Base-by-base conservation (phyloP, 2,797 vertebrate genomes). In the Pantherophis alleghaniensis region DNA sequence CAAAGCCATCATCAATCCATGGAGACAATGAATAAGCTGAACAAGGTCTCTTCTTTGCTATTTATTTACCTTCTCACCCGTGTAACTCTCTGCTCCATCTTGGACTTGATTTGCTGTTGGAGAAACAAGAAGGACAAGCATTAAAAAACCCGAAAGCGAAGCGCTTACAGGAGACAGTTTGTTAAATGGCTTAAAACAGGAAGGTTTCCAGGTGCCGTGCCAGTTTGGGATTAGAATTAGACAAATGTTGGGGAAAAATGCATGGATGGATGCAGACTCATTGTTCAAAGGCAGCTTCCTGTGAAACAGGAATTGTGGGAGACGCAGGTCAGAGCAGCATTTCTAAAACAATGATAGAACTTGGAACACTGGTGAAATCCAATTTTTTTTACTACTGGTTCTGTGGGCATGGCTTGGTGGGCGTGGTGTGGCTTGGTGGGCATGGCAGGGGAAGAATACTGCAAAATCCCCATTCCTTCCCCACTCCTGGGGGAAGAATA, bases 61-160 rank as follows among this genome's bases (percentile, higher is more conserved):
- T 69, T 96, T 96, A 97, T 79, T 96, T 96, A 97, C 97, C 97
- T 97, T 96, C 96, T 96, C 88, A 83, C 92, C 88, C 94, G 94
- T 2, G 91, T 89, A 0, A 28, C 93, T 32, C 95, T 97, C 20
- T 95, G 90, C 28, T 94, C 92, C 87, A 88, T 61, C 18, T 61
- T 93, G 79, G 90, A 37, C 86, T 86, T 91, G 86, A 93, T 87
- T 94, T 95, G 97, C 95, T 96, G 95, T 1, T 57, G 95, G 95
- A 96, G 26, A 12, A 93, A 0, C 90, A 74, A 69, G 60, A 18
- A 74, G 9, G 0, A 0, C 61, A 88, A 69, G 55, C 66, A 57
- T 4, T 53, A 91, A 69, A 91, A 79, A 89, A 47, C 42, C 53
- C 51, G 56, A 94, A 90, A 0, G 18, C 0, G 0, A 92, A 47